A percentile compares a stretch with the other conserved stretches of the same genome.
These are phyloP conservation scores for Holacanthella duospinosa DNA, from an alignment of 2,888 invertebrate genomes.

Conservation along the genomic window DNA sequence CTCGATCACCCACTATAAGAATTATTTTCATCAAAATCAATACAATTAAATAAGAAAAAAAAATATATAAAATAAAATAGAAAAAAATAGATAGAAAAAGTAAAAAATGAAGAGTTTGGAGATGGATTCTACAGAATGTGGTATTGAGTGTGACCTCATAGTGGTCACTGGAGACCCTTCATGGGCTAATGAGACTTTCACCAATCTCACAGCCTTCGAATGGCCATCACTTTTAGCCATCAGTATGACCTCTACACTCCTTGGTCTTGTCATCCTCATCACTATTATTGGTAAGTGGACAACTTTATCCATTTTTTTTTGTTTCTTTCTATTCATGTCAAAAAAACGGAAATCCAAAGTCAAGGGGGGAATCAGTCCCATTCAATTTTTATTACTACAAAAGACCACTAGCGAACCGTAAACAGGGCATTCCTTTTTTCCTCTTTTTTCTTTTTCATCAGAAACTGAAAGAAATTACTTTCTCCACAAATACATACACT, in stretches of 20 bases:
- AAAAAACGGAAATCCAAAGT: neutral
- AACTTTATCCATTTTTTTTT: neutral
- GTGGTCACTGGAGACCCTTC: too few species aligned
- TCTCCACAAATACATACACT: too few species aligned
- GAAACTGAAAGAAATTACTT: too few species aligned
- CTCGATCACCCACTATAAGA: too few species aligned
- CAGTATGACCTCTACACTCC: conserved; percentile 59
- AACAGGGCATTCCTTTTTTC: too few species aligned
- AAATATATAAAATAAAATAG: too few species aligned
- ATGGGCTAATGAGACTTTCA: neutral
- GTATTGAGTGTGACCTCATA: neutral
- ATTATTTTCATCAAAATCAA: too few species aligned
- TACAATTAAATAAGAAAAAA: too few species aligned
- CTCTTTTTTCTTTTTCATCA: too few species aligned
- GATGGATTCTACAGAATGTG: neutral
- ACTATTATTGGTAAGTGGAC: conserved; percentile 76
- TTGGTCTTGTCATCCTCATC: conserved; percentile 81
- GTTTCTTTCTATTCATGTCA: neutral
- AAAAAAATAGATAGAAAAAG: neutral
- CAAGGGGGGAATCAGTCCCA: neutral
- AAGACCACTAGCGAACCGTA: too few species aligned
- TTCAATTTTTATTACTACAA: too few species aligned
- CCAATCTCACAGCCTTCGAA: conserved; percentile 9
- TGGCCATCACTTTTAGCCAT: conserved; percentile 33
- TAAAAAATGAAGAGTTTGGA: neutral